Conservation (phyloP, 2,797 vertebrate genomes). For the Synaphobranchus kaupii region DNA sequence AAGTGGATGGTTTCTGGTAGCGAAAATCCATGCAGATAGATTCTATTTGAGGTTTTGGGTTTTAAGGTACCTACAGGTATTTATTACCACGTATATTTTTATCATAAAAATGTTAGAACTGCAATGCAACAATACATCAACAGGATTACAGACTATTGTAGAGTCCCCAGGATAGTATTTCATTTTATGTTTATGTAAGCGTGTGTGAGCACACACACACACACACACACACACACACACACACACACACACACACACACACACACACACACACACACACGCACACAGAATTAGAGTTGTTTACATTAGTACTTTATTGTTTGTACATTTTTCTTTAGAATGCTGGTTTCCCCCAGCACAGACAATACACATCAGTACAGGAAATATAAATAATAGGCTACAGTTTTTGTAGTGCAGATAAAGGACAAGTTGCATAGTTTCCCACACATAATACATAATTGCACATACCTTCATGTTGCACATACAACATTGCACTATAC, state of each 20-base stretch:
- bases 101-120: not conserved
- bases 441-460: not conserved
- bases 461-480: not conserved
- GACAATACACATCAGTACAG: not conserved
- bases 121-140: not conserved
- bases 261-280: not conserved
- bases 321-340: not conserved
- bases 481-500: not conserved
- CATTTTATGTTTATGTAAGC: not conserved
- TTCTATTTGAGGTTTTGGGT: not conserved
- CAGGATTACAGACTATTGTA: not conserved
- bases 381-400: not conserved
- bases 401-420: not conserved
- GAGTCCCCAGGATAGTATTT: not conserved
- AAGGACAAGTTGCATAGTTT: not conserved
- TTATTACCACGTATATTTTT: not conserved
- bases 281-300: not conserved
- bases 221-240: not conserved
- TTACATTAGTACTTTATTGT: not conserved
- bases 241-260: not conserved
- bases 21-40: constrained; percentile 72
- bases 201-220: not conserved
- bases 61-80: not conserved
- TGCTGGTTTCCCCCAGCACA: not conserved
- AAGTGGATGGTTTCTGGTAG: constrained; percentile 49